Percentiles rank a stretch among this genome's conserved stretches.
Evolutionary conservation across 2,113 vertebrate genomes (phyloP).

Genomic region (Xyrauchen texanus): DNA sequence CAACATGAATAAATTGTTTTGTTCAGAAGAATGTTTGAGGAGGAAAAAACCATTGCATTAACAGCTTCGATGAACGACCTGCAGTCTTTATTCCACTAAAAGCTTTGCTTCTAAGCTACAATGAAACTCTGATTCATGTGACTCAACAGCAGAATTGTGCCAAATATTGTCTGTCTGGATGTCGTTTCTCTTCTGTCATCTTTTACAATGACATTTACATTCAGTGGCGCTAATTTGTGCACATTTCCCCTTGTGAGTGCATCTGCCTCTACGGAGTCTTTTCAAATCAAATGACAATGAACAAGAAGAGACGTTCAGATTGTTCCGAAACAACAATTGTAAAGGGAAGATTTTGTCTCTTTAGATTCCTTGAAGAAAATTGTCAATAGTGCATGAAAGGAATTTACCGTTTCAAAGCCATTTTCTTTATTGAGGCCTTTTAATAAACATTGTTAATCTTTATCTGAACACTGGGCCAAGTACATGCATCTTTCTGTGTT

Average conservation of each 20-base stretch:
- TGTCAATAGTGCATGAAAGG: neutral
- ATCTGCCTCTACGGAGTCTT: slow-evolving; percentile 23
- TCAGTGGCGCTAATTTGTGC: slow-evolving; percentile 36
- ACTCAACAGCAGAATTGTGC: neutral
- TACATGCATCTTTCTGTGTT: neutral
- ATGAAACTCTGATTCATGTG: slow-evolving; percentile 14
- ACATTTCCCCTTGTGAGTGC: neutral
- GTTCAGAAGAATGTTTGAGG: slow-evolving; percentile 15
- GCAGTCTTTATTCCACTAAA: neutral
- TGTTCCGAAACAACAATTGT: neutral
- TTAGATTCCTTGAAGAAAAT: slow-evolving; percentile 5
- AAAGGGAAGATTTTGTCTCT: neutral
- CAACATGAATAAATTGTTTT: slow-evolving; percentile 12
- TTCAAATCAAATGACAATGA: slow-evolving; percentile 28
- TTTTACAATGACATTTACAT: slow-evolving; percentile 42
- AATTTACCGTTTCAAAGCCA: neutral
- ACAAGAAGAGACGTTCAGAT: slow-evolving; percentile 24
- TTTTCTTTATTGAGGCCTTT: neutral
- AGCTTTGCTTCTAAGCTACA: neutral
- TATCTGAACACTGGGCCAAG: neutral
- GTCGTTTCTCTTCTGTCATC: slow-evolving; percentile 31
- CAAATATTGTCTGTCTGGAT: slow-evolving; percentile 24
- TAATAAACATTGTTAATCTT: slow-evolving; percentile 11
- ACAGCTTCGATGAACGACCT: slow-evolving; percentile 17
- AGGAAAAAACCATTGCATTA: slow-evolving; percentile 2